phyloP scores from a whole-genome alignment of 2,888 invertebrate genomes.

The Rosalia funebris region DNA sequence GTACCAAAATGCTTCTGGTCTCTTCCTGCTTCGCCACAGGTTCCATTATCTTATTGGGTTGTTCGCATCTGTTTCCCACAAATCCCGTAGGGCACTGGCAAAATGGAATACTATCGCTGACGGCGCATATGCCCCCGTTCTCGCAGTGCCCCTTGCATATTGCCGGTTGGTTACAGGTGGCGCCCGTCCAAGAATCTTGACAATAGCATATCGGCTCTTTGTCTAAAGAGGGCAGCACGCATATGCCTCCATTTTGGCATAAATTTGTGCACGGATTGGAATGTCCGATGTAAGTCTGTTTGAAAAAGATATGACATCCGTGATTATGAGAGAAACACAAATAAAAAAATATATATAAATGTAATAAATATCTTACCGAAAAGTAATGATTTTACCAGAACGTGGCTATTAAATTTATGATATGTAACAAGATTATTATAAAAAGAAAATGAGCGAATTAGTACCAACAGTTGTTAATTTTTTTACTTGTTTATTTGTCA shows the following conservation, averaged over 20 bases:
- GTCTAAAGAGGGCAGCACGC: slow-evolving; percentile 67
- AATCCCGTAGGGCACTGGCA: slow-evolving; percentile 65
- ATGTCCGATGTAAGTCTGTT: slow-evolving; percentile 67
- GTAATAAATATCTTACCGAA: too few relatives aligned
- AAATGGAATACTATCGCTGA: slow-evolving; percentile 55
- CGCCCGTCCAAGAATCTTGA: slow-evolving; percentile 69
- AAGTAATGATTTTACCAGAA: too few relatives aligned
- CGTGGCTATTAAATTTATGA: too few relatives aligned
- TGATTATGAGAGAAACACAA: too few relatives aligned
- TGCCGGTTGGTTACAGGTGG: slow-evolving; percentile 66
- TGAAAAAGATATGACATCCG: too few relatives aligned
- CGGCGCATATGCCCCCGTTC: slow-evolving; percentile 67
- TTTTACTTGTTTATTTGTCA: too few relatives aligned
- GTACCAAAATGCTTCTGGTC: slow-evolving; percentile 46
- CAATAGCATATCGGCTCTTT: slow-evolving; percentile 68
- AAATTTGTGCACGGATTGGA: slow-evolving; percentile 69
- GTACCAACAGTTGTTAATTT: too few relatives aligned
- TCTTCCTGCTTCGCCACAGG: slow-evolving; percentile 61
- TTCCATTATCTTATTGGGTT: slow-evolving; percentile 26
- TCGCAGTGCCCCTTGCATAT: slow-evolving; percentile 66
- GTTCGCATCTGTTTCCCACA: slow-evolving; percentile 55
- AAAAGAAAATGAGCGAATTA: too few relatives aligned
- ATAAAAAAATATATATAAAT: too few relatives aligned
- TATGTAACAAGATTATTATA: too few relatives aligned
- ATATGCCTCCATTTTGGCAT: slow-evolving; percentile 71